Evolutionary conservation across 2,797 vertebrate species (phyloP).

Genomic region (Smutsia gigantea): DNA sequence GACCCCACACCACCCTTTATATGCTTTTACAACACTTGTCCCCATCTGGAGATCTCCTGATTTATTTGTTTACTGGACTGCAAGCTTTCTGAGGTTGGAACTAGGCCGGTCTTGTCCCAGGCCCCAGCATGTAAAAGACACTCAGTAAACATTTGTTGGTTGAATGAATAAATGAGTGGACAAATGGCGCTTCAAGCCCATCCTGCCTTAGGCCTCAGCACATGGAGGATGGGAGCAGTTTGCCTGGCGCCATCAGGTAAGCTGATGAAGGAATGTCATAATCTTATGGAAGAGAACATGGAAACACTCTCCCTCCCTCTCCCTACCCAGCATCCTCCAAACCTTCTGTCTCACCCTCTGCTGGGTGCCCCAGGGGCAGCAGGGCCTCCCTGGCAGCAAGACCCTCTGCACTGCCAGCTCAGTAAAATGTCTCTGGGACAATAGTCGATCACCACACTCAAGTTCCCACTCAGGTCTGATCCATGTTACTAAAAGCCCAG

Average conservation of each 20-base stretch:
- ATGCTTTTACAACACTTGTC: neutral
- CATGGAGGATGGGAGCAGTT: accelerated
- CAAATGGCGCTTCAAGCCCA: neutral
- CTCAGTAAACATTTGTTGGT: neutral
- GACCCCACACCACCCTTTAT: neutral
- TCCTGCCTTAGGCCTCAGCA: neutral
- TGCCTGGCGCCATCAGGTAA: accelerated
- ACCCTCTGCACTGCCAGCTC: neutral
- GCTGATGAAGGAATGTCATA: accelerated
- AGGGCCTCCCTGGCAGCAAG: too few relatives aligned
- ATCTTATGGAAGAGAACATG: too few relatives aligned
- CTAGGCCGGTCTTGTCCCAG: neutral
- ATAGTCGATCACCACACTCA: accelerated
- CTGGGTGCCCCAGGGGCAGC: neutral
- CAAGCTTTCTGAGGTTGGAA: neutral
- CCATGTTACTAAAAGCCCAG: neutral
- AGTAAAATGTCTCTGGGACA: neutral
- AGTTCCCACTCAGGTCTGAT: neutral
- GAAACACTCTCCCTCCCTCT: neutral
- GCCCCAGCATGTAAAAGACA: neutral
- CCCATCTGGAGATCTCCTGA: neutral
- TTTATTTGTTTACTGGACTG: neutral
- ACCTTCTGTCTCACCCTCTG: neutral
- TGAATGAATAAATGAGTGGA: neutral
- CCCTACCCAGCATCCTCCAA: accelerated